phyloP scores from a whole-genome alignment of 2,113 vertebrate species.

The Daphoenositta chrysoptera region DNA sequence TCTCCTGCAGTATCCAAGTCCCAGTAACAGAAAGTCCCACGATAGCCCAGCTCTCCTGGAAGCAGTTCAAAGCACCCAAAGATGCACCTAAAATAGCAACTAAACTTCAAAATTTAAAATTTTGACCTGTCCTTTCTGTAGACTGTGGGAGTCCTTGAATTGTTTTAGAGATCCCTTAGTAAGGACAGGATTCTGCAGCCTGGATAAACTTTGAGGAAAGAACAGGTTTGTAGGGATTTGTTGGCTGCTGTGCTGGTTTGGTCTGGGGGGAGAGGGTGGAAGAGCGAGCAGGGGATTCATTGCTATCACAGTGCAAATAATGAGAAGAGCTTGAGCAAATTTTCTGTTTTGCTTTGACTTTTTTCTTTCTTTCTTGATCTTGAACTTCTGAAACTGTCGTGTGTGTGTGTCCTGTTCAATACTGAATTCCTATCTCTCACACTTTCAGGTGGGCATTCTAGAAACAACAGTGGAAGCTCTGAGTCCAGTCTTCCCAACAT shows the following conservation, averaged over 20 bases:
- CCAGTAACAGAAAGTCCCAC: neutral
- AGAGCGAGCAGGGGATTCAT: neutral
- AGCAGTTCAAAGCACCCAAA: neutral
- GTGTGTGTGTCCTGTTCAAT: constrained; percentile 62
- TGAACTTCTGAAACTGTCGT: constrained; percentile 69
- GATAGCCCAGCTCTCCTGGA: neutral
- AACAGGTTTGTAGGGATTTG: neutral
- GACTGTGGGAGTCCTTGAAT: neutral
- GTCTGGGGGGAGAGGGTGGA: neutral
- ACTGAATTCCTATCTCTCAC: constrained; percentile 87
- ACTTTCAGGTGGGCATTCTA: constrained; percentile 97
- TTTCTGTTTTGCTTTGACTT: constrained; percentile 24
- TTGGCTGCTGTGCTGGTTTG: neutral
- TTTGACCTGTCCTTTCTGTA: neutral
- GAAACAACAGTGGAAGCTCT: constrained; percentile 99
- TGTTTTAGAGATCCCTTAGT: neutral
- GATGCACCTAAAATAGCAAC: neutral
- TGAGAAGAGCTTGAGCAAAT: neutral
- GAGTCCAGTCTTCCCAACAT: constrained; percentile 99
- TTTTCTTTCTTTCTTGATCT: constrained; percentile 42
- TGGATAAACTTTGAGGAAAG: neutral
- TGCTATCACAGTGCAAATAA: neutral
- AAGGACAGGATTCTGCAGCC: neutral
- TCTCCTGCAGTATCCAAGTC: neutral
- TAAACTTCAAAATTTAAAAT: neutral